Evolutionary conservation across 2,113 vertebrate genomes (phyloP).

Genomic region (Ammodytes marinus): DNA sequence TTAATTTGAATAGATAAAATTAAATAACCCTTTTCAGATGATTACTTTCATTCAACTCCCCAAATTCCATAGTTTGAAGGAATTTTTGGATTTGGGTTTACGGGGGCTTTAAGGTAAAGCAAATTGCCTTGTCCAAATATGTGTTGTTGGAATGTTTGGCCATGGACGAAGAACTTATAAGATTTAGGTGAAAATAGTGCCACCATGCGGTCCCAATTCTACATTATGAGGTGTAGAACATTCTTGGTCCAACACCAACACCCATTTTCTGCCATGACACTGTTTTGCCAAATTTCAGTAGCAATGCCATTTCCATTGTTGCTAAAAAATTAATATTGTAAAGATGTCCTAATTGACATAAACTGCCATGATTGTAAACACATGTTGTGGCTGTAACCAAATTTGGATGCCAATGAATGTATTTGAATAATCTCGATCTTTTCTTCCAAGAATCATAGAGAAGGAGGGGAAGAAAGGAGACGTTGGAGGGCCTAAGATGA

Average conservation of each 20-base stretch:
- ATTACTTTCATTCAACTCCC: too few relatives aligned
- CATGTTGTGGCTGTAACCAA: not conserved
- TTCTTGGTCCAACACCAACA: not conserved
- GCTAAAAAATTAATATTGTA: not conserved
- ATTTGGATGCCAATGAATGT: not conserved
- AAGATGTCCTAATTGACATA: not conserved
- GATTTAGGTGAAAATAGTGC: not conserved
- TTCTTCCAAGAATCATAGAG: too few relatives aligned
- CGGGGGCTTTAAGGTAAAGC: too few relatives aligned
- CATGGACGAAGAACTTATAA: not conserved
- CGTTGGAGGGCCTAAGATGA: too few relatives aligned
- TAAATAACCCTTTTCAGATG: too few relatives aligned
- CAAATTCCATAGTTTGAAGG: too few relatives aligned
- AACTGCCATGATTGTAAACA: not conserved
- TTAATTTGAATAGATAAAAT: too few relatives aligned
- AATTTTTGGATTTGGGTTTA: too few relatives aligned
- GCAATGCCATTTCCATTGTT: not conserved
- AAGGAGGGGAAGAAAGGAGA: too few relatives aligned
- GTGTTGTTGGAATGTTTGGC: not conserved
- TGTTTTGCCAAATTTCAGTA: not conserved
- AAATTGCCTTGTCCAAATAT: not conserved
- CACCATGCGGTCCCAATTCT: not conserved
- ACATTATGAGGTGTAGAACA: not conserved
- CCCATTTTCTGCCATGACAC: not conserved
- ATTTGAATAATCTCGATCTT: too few relatives aligned